A percentile compares a stretch with the other conserved stretches of the same genome.
These are phyloP conservation scores for Polyommatus iphigenia DNA, from an alignment of 2,888 invertebrate genomes.

Conservation along the genomic window DNA sequence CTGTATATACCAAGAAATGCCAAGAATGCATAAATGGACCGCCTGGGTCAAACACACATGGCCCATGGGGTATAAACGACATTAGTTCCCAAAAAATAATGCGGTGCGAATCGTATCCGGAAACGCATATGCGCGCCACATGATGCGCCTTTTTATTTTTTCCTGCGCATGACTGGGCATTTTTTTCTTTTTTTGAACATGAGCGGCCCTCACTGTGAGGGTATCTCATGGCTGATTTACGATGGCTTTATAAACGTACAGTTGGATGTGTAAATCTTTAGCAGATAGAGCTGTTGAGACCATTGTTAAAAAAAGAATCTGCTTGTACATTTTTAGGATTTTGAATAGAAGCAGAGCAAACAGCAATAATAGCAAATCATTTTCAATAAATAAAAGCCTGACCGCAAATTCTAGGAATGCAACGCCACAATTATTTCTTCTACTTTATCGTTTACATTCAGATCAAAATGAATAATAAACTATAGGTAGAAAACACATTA, in stretches of 20 bases:
- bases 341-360: background rate
- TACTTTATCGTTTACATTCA: too few species aligned
- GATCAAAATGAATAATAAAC: too few species aligned
- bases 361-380: background rate
- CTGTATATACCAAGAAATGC: background rate
- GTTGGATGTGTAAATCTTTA: constrained; percentile 36
- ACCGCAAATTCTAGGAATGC: too few species aligned
- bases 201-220: constrained; percentile 63
- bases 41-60: background rate
- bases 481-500: constrained; percentile 1
- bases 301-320: background rate
- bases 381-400: too few species aligned
- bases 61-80: constrained; percentile 15
- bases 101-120: constrained; percentile 66
- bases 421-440: too few species aligned
- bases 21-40: background rate
- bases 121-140: constrained; percentile 64
- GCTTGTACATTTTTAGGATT: too few species aligned
- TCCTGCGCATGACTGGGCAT: constrained; percentile 73
- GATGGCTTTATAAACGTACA: constrained; percentile 41
- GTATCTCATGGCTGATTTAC: constrained; percentile 66
- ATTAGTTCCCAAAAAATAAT: constrained; percentile 52
- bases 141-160: constrained; percentile 50
- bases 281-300: background rate
- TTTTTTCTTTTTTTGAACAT: constrained; percentile 63